Percentiles rank a stretch among this genome's conserved stretches.
phyloP scores from a whole-genome alignment of 2,113 vertebrate species.

The Gopherus evgoodei region DNA sequence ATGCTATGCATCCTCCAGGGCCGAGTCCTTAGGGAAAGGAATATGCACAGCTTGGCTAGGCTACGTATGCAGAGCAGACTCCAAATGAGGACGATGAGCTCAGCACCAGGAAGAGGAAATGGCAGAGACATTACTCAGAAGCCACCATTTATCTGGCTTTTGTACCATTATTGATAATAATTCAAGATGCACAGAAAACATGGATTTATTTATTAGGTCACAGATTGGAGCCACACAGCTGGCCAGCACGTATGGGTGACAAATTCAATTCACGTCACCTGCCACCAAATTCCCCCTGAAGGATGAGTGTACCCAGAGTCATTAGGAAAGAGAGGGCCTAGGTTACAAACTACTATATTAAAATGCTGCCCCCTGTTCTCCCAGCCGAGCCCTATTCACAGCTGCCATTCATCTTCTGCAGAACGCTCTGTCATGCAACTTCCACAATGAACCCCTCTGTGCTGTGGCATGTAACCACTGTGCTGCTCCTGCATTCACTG shows the following conservation, averaged over 20 bases:
- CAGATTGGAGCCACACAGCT: neutral
- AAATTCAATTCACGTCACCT: neutral
- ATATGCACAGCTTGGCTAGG: neutral
- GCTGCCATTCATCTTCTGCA: neutral
- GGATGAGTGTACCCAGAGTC: neutral
- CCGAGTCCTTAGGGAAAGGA: neutral
- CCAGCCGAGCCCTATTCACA: neutral
- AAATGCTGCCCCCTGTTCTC: neutral
- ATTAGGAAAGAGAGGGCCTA: neutral
- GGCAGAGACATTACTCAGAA: rapidly evolving
- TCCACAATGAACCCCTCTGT: neutral
- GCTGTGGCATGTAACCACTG: neutral
- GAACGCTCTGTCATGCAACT: neutral
- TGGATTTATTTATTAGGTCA: neutral
- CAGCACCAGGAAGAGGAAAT: neutral
- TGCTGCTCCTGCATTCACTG: rapidly evolving
- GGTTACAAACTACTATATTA: neutral
- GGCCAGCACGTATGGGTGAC: neutral
- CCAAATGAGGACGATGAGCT: neutral
- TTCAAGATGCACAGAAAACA: neutral
- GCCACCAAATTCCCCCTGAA: neutral
- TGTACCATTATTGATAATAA: neutral
- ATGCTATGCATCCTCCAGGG: neutral
- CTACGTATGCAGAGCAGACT: neutral
- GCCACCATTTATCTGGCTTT: neutral